Base-by-base conservation (phyloP, 1,140 invertebrate genomes). In the Drosophila ficusphila region DNA sequence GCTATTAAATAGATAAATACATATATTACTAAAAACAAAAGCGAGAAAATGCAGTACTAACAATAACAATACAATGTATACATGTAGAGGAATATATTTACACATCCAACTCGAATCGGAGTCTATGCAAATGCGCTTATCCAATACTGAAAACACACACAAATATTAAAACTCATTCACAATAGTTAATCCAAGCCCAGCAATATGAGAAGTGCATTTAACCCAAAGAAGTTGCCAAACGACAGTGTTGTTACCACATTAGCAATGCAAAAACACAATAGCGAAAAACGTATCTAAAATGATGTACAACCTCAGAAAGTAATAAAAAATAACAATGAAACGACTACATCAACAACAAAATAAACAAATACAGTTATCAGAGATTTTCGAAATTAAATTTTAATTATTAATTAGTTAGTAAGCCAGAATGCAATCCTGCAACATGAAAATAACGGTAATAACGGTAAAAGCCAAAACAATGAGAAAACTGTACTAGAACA, bases 331-430 rank as follows among this genome's bases (percentile, higher is more conserved):
- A 67, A 33, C 19, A 42, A 48, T 23, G 21, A 14, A 41, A 53
- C 11, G 76, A 49, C 38, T 56, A 42, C 34, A n/a, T 41, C n/a
- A n/a, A 48, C n/a, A 27, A 38, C 27, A 47, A 61, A 44, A n/a
- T n/a, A 31, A 60, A 58, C 39, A 76, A 64, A 44, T 39, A 54
- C n/a, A 56, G 44, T 60, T 79, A 75, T 83, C 48, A 75, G 49
- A 58, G 19, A 70, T 61, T 78, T 83, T 74, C 47, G 39, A 78
- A 83, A 70, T 67, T 78, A 62, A 86, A 70, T 69, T 86, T 67
- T 67, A 86, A 62, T 76, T 88, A 82, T 82, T 89, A 88, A 82
- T 72, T 88, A 88, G 82, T 82, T 68, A 53, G 82, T 88, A 82
- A 88, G 82, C 70, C 58, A 67, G 8, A 65, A 48, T 52, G 36